Evolutionary conservation across 2,888 invertebrate species (phyloP).

Genomic region (Parascotia fuliginaria): DNA sequence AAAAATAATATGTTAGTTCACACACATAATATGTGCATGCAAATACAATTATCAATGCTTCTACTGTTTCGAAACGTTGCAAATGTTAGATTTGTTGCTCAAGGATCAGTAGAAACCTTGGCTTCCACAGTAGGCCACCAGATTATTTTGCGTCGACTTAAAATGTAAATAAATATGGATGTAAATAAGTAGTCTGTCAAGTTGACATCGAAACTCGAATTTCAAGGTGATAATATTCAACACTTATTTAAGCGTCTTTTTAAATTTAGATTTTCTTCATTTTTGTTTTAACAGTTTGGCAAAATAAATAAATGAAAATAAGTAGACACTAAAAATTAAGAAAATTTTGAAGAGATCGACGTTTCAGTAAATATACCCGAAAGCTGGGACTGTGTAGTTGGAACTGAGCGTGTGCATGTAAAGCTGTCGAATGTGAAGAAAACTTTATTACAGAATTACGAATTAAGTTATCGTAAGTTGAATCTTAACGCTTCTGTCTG

Average conservation of each 20-base stretch:
- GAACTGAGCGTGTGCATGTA: too few species aligned
- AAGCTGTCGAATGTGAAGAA: too few species aligned
- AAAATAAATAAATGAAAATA: too few species aligned
- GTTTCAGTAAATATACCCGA: too few species aligned
- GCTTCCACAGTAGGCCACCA: constrained; percentile 4
- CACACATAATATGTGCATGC: constrained; percentile 8
- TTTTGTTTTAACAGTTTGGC: background rate
- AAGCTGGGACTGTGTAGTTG: too few species aligned
- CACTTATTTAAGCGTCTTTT: background rate
- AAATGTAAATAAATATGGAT: background rate
- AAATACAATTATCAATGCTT: constrained; percentile 19
- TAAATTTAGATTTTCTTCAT: constrained; percentile 3
- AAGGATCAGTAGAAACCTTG: constrained; percentile 16
- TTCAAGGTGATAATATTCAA: background rate
- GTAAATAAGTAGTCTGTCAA: background rate
- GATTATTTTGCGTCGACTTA: background rate
- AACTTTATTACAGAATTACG: too few species aligned
- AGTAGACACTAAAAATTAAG: too few species aligned
- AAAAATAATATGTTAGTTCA: constrained; percentile 7
- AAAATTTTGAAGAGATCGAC: too few species aligned
- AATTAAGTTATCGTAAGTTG: too few species aligned
- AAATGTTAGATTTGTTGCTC: constrained; percentile 11
- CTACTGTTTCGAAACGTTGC: constrained; percentile 9
- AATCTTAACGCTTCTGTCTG: too few species aligned
- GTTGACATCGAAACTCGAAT: background rate